These are phyloP conservation scores for Steatornis caripensis DNA, from an alignment of 2,113 vertebrate species.

Conservation along the genomic window DNA sequence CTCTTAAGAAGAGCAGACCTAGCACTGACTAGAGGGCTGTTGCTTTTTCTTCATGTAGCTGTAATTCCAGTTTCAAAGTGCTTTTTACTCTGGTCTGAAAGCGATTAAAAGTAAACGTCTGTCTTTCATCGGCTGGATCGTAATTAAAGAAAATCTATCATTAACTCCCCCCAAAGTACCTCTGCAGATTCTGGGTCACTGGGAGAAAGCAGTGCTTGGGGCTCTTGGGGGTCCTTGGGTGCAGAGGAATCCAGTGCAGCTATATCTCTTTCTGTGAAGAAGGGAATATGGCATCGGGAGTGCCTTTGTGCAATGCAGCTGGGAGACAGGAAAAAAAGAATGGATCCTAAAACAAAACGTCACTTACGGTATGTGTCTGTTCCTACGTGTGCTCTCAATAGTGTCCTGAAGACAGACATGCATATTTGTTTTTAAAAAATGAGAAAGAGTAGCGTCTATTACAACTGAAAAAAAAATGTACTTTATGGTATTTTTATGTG, in stretches of 20 bases:
- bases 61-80: slow-evolving; percentile 9
- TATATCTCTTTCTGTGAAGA: neutral
- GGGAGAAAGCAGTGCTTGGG: neutral
- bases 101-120: slow-evolving; percentile 40
- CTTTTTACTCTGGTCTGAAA: neutral
- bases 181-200: neutral
- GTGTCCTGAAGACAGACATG: neutral
- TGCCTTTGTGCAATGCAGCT: neutral
- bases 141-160: slow-evolving; percentile 27
- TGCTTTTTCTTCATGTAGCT: neutral
- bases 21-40: neutral
- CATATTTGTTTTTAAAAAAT: neutral
- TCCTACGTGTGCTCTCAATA: neutral
- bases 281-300: rapidly evolving
- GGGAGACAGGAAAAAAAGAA: neutral
- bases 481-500: neutral
- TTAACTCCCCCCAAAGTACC: neutral
- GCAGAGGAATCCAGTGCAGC: neutral
- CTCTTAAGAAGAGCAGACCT: neutral
- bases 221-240: neutral
- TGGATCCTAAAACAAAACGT: neutral
- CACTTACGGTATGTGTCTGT: neutral
- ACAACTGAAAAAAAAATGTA: neutral
- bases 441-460: neutral
- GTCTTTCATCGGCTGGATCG: slow-evolving; percentile 11